Evolutionary conservation across 2,113 vertebrate species (phyloP).

Genomic region (Pomatorhinus ruficollis): DNA sequence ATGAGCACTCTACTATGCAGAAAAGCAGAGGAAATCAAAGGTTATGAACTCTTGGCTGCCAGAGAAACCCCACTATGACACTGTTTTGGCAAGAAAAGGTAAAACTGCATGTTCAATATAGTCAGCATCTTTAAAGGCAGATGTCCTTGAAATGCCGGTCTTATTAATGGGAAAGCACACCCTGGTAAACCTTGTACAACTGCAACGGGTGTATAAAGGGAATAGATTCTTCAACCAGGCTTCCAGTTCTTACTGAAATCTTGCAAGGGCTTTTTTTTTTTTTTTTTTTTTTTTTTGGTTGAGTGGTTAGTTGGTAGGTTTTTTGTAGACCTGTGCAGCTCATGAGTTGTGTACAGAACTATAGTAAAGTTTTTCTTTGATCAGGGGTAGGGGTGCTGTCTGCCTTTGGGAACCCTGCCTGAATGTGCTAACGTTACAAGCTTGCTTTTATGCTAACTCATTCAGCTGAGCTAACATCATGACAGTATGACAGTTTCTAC

Average conservation of each 20-base stretch:
- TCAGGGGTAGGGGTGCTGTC: background rate
- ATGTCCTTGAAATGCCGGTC: background rate
- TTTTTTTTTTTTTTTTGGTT: too few relatives aligned
- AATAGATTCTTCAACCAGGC: background rate
- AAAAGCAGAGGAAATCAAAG: background rate
- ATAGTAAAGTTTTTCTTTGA: background rate
- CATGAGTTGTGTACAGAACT: background rate
- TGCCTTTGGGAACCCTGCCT: background rate
- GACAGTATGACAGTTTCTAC: background rate
- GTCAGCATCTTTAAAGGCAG: background rate
- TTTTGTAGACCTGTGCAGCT: background rate
- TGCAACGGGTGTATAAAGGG: background rate
- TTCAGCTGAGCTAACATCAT: background rate
- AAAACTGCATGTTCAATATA: background rate
- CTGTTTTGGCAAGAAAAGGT: background rate
- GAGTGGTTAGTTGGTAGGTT: background rate
- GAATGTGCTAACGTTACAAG: background rate
- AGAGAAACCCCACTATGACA: background rate
- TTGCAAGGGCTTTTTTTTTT: background rate
- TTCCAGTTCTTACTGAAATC: background rate
- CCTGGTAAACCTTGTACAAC: background rate
- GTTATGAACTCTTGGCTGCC: background rate
- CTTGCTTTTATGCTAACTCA: rapidly evolving
- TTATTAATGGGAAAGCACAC: background rate
- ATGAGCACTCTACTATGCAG: background rate